Base-by-base conservation (phyloP, 2,113 vertebrate species). In the Trematocara variabile region DNA sequence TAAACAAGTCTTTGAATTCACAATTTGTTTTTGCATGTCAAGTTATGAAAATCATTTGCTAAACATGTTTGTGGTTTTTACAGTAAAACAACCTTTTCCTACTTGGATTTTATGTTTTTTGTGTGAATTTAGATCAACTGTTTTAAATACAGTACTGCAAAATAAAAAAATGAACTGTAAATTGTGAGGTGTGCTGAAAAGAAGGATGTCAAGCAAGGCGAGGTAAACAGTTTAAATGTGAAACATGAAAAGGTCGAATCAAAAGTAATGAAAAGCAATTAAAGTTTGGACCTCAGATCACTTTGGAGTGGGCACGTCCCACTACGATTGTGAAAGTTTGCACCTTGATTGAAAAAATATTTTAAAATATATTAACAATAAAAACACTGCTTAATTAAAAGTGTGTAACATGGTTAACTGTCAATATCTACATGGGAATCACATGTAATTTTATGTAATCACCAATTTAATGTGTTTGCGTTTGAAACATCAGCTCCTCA, bases 241-340 rank as follows among this genome's bases (percentile, higher is more conserved):
- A 58, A 58, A 58, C 8, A 2, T 58, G 55, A 33, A 58, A 58
- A 33, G 8, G 28, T 33, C 2, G 1, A 6, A 33, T 33, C 28
- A 58, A 33, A 58, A 9, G 5, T 33, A 58, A 33, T 18, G 28
- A 58, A 58, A 58, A 58, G 33, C 0, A 14, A 28, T 28, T 0
- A 56, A 1, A 56, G 55, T 18, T 33, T 33, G 55, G 14, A 18
- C 28, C 8, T 58, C 5, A 9, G 55, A 58, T 58, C 55, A 58
- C 2, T 58, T 33, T 58, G 28, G 14, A 6, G 55, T 58, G 55
- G 55, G 28, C 14, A 58, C 3, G 14, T 58, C 5, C 14, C 55
- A 9, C 55, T 58, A 2, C 1, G 1, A 5, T 18, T 0, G 28
- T 33, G 14, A 58, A 58, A 0, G 1, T 58, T 9, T 33, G 28